Conservation (phyloP, 2,888 invertebrate genomes). For the Blastobasis lacticolella region DNA sequence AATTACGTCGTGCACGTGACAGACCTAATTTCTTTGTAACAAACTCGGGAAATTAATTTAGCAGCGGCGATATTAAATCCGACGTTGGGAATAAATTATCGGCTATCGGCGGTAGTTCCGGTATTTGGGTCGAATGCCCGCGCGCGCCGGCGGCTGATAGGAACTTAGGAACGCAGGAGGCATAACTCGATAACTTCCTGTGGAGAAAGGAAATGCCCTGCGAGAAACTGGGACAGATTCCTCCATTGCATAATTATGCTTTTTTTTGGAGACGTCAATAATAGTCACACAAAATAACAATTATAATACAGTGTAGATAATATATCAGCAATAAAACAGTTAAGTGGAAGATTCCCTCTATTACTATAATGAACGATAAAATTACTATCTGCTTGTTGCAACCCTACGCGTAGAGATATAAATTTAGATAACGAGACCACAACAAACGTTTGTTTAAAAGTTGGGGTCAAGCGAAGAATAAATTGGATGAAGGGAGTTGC, state of each 20-base stretch:
- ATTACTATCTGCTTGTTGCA: too few relatives aligned
- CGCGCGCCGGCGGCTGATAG: conserved; percentile 30
- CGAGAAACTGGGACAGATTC: too few relatives aligned
- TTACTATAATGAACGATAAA: too few relatives aligned
- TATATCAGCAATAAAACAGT: too few relatives aligned
- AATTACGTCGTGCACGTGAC: too few relatives aligned
- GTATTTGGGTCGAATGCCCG: conserved; percentile 53
- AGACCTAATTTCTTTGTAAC: background rate
- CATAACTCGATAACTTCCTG: conserved; percentile 25
- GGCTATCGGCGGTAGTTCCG: conserved; percentile 3
- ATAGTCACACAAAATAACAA: too few relatives aligned
- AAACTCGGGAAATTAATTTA: background rate
- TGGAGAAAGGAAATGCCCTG: too few relatives aligned
- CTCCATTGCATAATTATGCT: too few relatives aligned
- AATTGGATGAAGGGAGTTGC: conserved; percentile 35
- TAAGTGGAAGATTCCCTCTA: too few relatives aligned
- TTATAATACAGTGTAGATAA: too few relatives aligned
- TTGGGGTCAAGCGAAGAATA: conserved; percentile 33
- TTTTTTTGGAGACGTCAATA: too few relatives aligned
- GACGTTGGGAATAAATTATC: conserved; percentile 2
- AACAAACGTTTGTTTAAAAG: conserved; percentile 14
- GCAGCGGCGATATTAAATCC: background rate
- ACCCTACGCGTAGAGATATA: background rate
- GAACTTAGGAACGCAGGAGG: conserved; percentile 34
- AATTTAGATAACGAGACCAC: conserved; percentile 10